Evolutionary conservation across 2,888 invertebrate species (phyloP), one percentile per base, ranked within the genome.

Genomic region (Hoplodrina blanda): DNA sequence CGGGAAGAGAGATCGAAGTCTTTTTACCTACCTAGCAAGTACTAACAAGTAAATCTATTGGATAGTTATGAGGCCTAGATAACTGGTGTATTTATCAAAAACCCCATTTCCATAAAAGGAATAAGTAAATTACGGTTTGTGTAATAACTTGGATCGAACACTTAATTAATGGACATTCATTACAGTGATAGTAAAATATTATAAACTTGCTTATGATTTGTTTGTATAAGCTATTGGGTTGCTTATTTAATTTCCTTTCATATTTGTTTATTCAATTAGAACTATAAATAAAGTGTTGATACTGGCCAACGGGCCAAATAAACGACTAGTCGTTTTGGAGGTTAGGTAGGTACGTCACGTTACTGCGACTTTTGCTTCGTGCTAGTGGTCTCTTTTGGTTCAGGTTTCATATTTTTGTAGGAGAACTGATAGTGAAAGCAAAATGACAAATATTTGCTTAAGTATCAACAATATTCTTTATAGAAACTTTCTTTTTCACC

Each of bases 101-200:
- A 49, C 65, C 17, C 20, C 49, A 49, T 68, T 69, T 30, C 74
- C 66, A 66, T 81, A 81, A 62, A 69, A 78, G 65, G 78, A 68
- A 63, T 53, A 65, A 74, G 60, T 53, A 69, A 81, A 72, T 73
- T 60, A 83, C 63, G 56, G 37, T 65, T 67, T 50, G 56, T 68
- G 30, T 69, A 70, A 80, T 63, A 61, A 37, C 37, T 63, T 17
- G 15, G 44, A 46, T 56, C 53, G 54, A 65, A 25, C 60, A 44
- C 57, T 67, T 46, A 66, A 68, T 70, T 68, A 60, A 66, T 68
- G 50, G 44, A n/a, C 49, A 37, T 62, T 70, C 66, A 76, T 73
- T 54, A 59, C 61, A 61, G 60, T 70, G 49, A 76, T 76, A 49
- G 33, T 60, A 56, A 55, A 69, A 69, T 75, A 41, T 62, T 60